Evolutionary conservation across 1,140 invertebrate genomes (phyloP), one percentile per base, ranked within the genome.

Genomic region (Colletes latitarsis): DNA sequence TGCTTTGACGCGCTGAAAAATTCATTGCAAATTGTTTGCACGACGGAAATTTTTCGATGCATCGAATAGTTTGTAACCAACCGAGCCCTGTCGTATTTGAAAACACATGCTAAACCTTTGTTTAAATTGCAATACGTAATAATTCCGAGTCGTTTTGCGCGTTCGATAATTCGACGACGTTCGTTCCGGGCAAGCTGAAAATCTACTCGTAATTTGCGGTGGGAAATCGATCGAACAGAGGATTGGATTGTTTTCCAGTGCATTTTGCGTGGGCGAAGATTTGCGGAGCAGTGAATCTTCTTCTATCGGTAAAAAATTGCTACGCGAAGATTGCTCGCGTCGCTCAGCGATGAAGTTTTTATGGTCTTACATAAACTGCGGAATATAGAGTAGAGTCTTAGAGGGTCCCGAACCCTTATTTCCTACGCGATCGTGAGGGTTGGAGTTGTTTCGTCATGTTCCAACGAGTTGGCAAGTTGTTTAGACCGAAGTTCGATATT

Each of bases 321-420:
- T 17, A 39, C 55, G 60, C 17, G 30, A 19, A 39, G n/a, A 17
- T 49, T 63, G 21, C 15, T 17, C 30, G 49, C 46, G 30, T 66
- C n/a, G n/a, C 39, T 55, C n/a, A n/a, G 17, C 62, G 49, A 57
- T 17, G n/a, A 75, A 67, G 49, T 67, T 75, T 75, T 75, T 75
- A 75, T 6, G 63, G 12, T 17, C 14, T 1, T 53, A n/a, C 73
- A 19, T 66, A 75, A 75, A 67, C 49, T 15, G 46, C 12, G 17
- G 62, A 75, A 75, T 75, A 75, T 53, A 66, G 63, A 67, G 60
- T 64, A 10, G 73, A 17, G 62, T 55, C 53, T 67, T 43, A 41
- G 30, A 15, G n/a, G 2, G n/a, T 21, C 4, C 5, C 8, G 58
- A 52, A 41, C 5, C 66, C 73, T 64, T 75, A 17, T 52, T 55